These are phyloP conservation scores for Graptemys geographica DNA, from an alignment of 2,797 vertebrate genomes.

Conservation along the genomic window DNA sequence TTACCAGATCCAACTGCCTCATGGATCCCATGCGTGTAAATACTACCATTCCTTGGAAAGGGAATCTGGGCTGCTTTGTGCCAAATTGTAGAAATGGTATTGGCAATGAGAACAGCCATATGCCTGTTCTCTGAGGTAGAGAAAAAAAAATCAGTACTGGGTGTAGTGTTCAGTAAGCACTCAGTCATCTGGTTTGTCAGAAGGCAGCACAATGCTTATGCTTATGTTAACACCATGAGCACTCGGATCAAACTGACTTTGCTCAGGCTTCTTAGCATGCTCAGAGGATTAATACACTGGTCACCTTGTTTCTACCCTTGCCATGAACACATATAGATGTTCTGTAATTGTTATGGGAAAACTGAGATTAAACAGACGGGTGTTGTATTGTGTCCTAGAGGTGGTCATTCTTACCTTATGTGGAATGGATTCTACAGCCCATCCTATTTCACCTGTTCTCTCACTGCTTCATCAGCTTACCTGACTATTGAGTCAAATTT, in stretches of 20 bases:
- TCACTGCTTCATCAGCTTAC: not conserved
- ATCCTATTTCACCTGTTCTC: not conserved
- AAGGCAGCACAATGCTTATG: accelerated
- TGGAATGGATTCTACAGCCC: not conserved
- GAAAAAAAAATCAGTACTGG: not conserved
- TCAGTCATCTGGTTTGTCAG: not conserved
- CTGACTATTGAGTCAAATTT: not conserved
- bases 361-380: not conserved
- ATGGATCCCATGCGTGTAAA: not conserved
- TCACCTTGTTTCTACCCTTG: not conserved
- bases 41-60: not conserved
- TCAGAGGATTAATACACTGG: not conserved
- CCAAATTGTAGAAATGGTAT: not conserved
- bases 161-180: accelerated
- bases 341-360: not conserved
- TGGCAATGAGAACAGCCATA: not conserved
- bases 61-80: not conserved
- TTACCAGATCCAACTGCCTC: not conserved
- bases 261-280: not conserved
- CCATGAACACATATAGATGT: not conserved
- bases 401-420: not conserved
- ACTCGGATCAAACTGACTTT: not conserved
- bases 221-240: not conserved
- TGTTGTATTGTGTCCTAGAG: not conserved
- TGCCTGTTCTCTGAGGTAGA: not conserved